These are phyloP conservation scores for Sebastes trivittatus DNA, from an alignment of 2,797 vertebrate genomes.

Conservation along the genomic window DNA sequence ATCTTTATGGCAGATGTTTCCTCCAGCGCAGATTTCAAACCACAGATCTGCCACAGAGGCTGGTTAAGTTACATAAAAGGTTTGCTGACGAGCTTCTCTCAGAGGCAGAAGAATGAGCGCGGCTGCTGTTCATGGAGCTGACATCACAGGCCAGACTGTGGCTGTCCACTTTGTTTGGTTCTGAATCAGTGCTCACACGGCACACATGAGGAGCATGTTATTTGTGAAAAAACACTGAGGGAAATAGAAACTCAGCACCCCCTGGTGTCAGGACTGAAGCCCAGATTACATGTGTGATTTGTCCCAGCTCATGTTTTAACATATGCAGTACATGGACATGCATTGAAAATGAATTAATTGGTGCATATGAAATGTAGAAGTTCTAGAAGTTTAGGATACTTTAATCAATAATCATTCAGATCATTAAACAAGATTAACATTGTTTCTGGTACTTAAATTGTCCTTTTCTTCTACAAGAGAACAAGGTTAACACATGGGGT, in stretches of 20 bases:
- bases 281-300: neutral
- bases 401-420: neutral
- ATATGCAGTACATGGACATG: neutral
- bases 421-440: neutral
- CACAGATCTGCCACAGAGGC: conserved; percentile 10
- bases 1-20: conserved; percentile 33
- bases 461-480: neutral
- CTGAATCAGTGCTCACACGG: conserved; percentile 60
- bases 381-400: neutral
- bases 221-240: conserved; percentile 18
- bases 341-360: neutral
- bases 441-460: neutral
- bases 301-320: conserved; percentile 1
- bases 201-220: conserved; percentile 39
- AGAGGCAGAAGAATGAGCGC: conserved; percentile 27
- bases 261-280: conserved; percentile 63
- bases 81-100: conserved; percentile 32
- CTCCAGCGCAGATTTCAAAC: conserved; percentile 22
- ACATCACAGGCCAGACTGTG: conserved; percentile 53
- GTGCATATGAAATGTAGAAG: neutral
- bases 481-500: neutral
- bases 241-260: conserved; percentile 71
- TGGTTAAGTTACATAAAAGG: conserved; percentile 37
- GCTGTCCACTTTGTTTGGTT: conserved; percentile 63
- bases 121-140: conserved; percentile 20